Percentiles rank a stretch among this genome's conserved stretches.
phyloP scores from a whole-genome alignment of 2,888 invertebrate genomes.

The Cistogaster globosa region DNA sequence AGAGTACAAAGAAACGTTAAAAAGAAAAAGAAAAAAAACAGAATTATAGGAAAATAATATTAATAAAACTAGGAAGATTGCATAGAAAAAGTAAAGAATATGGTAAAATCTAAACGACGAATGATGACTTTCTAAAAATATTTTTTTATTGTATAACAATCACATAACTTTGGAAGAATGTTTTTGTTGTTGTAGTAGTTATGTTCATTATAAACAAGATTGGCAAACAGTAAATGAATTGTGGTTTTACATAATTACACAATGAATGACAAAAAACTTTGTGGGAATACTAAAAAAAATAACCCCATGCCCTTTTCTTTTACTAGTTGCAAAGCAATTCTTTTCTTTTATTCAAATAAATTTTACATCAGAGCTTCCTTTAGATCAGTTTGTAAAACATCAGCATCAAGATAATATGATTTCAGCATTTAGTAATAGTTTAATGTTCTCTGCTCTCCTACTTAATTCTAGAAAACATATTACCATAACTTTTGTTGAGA shows the following conservation, averaged over 20 bases:
- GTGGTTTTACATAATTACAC: background rate
- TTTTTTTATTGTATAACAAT: slow-evolving; percentile 29
- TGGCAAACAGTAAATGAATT: background rate
- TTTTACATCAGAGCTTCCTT: too few species aligned
- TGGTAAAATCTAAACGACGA: slow-evolving; percentile 23
- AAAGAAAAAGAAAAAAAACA: slow-evolving; percentile 24
- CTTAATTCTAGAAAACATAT: too few species aligned
- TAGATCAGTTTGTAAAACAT: too few species aligned
- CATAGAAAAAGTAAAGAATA: background rate
- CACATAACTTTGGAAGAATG: slow-evolving; percentile 10
- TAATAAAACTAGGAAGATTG: background rate
- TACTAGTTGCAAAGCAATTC: too few species aligned
- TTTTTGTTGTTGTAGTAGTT: background rate
- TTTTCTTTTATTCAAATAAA: too few species aligned
- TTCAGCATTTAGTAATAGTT: too few species aligned
- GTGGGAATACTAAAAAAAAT: too few species aligned
- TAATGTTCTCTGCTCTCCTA: too few species aligned
- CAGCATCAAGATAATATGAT: too few species aligned
- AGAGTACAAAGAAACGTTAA: slow-evolving; percentile 1
- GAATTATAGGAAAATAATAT: slow-evolving; percentile 32
- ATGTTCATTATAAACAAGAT: background rate
- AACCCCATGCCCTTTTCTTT: too few species aligned
- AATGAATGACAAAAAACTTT: background rate
- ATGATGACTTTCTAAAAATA: slow-evolving; percentile 5
- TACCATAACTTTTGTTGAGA: too few species aligned